Conservation (phyloP, 1,140 invertebrate species). For the Aphis gossypii region DNA sequence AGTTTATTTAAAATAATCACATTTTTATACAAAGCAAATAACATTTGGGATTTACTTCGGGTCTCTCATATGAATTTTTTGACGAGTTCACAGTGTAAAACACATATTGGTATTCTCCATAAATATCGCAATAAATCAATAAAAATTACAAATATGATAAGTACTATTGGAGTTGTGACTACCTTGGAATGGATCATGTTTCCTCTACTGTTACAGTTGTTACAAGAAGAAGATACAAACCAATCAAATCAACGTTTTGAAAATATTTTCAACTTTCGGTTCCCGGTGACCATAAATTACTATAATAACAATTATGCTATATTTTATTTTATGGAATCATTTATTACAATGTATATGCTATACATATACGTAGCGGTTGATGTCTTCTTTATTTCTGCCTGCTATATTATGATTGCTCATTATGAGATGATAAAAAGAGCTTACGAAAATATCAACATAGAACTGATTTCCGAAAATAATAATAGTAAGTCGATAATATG, state of each 20-base stretch:
- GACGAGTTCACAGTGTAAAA: background rate
- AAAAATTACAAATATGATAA: background rate
- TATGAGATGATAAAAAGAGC: background rate
- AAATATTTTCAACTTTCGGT: background rate
- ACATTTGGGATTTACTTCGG: background rate
- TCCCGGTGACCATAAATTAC: background rate
- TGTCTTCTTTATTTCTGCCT: background rate
- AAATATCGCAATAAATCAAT: background rate
- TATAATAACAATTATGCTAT: background rate
- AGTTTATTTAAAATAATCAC: background rate
- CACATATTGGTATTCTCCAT: background rate
- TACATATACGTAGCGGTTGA: background rate
- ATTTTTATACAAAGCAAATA: background rate
- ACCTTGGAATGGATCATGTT: background rate
- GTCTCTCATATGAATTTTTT: background rate
- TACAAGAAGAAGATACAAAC: background rate
- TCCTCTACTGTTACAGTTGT: background rate
- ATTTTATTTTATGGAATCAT: background rate
- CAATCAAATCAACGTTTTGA: background rate
- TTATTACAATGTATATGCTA: background rate
- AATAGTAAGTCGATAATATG: background rate
- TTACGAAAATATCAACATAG: background rate
- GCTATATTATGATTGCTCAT: background rate
- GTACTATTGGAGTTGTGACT: background rate
- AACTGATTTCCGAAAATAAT: background rate